phyloP scores from a whole-genome alignment of 2,888 invertebrate species.

The Lypha dubia region DNA sequence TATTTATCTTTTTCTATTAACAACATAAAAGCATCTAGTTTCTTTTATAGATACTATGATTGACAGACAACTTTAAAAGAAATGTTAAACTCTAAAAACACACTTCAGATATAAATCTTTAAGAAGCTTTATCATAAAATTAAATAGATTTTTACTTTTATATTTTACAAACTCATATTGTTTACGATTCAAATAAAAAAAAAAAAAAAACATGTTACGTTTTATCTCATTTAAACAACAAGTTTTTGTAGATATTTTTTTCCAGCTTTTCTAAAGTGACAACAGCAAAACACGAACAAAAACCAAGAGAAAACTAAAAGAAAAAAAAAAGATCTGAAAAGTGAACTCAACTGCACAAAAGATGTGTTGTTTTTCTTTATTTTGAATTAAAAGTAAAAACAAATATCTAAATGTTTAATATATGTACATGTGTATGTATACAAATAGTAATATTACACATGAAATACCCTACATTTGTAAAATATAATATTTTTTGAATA shows the following conservation, averaged over 20 bases:
- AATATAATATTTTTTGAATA: too few relatives aligned
- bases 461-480: not conserved
- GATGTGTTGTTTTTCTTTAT: slow-evolving; percentile 2
- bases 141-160: not conserved
- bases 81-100: not conserved
- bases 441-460: too few relatives aligned
- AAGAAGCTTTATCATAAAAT: not conserved
- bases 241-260: not conserved
- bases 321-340: slow-evolving; percentile 7
- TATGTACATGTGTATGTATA: too few relatives aligned
- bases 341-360: slow-evolving; percentile 27
- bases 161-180: not conserved
- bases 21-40: too few relatives aligned
- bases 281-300: not conserved
- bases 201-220: too few relatives aligned
- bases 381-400: not conserved
- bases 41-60: too few relatives aligned
- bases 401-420: not conserved
- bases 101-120: not conserved
- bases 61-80: not conserved
- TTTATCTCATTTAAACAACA: not conserved
- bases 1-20: too few relatives aligned
- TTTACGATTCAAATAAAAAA: not conserved
- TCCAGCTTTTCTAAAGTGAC: not conserved
- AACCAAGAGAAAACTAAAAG: not conserved